Evolutionary conservation across 2,888 invertebrate genomes (phyloP), one percentile per base, ranked within the genome.

Genomic region (Celastrina argiolus): DNA sequence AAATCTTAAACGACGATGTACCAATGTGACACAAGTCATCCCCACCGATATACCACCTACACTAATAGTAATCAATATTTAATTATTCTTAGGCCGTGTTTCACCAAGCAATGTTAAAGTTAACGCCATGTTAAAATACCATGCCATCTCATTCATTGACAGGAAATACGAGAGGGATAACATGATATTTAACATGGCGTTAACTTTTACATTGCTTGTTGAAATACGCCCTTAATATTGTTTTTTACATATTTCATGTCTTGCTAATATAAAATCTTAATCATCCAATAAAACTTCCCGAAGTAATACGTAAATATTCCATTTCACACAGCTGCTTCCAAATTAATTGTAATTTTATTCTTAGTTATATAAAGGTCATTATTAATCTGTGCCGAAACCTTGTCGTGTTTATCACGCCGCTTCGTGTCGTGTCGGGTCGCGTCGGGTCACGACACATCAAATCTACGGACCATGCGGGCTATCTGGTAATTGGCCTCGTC

Each of bases 291-390:
- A 51, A 51, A 51, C 51, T 51, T 51, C 22, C 22, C 5, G 10
- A 18, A 51, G 51, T 51, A 51, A 51, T 51, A 51, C 51, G 51
- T 51, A 51, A 51, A 51, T 51, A 51, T 51, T 51, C 61, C 34
- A 22, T 61, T 61, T 6, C 5, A 14, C 39, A 22, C 61, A 61
- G 18, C 61, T 61, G 61, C 36, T 39, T 34, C 36, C 18, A 61
- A 61, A 39, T 61, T 61, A 36, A 61, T 61, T 18, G 39, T 61
- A 39, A 61, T 61, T 61, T 61, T 59, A 59, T 59, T 34, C 59
- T 12, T 36, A 36, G 14, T 22, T 12, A 22, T 51, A 51, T 12
- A 51, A 22, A 22, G 0, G 51, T 22, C 26, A 51, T 22, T 26
- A 22, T 51, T 51, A 51, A 51, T 51, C 22, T 51, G 26, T 36